phyloP scores from a whole-genome alignment of 2,113 vertebrate genomes.

The Machaerirhynchus nigripectus region DNA sequence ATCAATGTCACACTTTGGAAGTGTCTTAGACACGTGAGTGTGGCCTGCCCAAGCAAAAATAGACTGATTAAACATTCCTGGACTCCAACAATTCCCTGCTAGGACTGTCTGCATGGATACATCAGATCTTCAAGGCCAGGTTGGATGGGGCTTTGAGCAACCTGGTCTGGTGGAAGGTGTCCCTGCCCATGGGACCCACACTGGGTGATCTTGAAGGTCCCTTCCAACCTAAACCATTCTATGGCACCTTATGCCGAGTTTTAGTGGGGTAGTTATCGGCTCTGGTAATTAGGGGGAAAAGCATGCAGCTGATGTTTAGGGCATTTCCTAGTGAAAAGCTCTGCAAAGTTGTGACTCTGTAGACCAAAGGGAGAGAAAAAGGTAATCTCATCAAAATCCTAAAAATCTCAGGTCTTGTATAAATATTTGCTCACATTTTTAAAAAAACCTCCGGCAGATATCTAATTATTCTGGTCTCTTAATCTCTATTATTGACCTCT shows the following conservation, averaged over 20 bases:
- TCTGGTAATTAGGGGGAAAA: neutral
- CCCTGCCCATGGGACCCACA: neutral
- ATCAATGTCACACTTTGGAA: neutral
- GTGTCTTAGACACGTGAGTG: accelerated
- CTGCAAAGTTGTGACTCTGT: neutral
- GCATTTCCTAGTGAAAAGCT: neutral
- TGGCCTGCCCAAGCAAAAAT: neutral
- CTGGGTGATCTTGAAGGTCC: neutral
- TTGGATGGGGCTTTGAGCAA: neutral
- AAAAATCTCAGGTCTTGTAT: neutral
- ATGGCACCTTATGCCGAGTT: neutral
- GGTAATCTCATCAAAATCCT: neutral
- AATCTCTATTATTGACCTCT: neutral
- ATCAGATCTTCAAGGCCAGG: too few relatives aligned
- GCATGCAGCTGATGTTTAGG: neutral
- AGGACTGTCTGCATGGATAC: neutral
- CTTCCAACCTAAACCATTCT: neutral
- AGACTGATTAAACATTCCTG: neutral
- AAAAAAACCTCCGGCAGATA: neutral
- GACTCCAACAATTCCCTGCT: neutral
- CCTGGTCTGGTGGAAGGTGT: neutral
- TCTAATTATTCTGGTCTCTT: neutral
- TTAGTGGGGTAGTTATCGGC: neutral
- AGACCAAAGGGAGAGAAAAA: neutral
- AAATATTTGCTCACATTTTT: neutral